Base-by-base conservation (phyloP, 2,113 vertebrate genomes). In the Nerophis lumbriciformis region DNA sequence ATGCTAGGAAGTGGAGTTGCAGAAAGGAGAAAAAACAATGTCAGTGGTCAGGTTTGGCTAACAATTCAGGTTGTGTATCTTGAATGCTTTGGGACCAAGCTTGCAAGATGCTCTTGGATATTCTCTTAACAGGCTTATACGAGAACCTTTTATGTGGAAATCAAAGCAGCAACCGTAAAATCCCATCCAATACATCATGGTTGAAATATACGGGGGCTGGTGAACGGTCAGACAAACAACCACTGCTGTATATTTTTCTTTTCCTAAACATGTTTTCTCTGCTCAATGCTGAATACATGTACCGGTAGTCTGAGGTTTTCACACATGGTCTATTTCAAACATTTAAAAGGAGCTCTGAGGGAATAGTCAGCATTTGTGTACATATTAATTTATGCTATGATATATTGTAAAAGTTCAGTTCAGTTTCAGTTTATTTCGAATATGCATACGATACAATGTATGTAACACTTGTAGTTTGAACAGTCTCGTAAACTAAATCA, bases 51-150 rank as follows among this genome's bases (percentile, higher is more conserved):
- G 52, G 48, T 59, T 54, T 58, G 65, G 67, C 67, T 59, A 65
- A 37, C 44, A 6, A 45, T 54, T 50, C 70, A 71, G 49, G 65
- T 63, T 75, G 67, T 83, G 52, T 70, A 71, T 61, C 72, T 71
- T 70, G 19, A 65, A 38, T 8, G 53, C 71, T 81, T 70, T 71
- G 78, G 79, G 76, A 79, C 64, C 15, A 15, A 60, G 38, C 73
- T 67, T 66, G 58, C 54, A 57, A 48, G 72, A 77, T 71, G 66
- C 48, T 5, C 8, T 48, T 72, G 48, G 59, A 75, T 76, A 70
- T 60, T 67, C 56, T 78, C 65, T 75, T 83, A 82, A 77, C 74
- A 79, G 71, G 74, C 74, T 79, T 82, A 75, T 71, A 53, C 61
- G 77, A 72, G 65, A 69, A 55, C 65, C 48, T 78, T 82, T 76